Evolutionary conservation across 2,797 vertebrate genomes (phyloP).

Genomic region (Diceros bicornis): DNA sequence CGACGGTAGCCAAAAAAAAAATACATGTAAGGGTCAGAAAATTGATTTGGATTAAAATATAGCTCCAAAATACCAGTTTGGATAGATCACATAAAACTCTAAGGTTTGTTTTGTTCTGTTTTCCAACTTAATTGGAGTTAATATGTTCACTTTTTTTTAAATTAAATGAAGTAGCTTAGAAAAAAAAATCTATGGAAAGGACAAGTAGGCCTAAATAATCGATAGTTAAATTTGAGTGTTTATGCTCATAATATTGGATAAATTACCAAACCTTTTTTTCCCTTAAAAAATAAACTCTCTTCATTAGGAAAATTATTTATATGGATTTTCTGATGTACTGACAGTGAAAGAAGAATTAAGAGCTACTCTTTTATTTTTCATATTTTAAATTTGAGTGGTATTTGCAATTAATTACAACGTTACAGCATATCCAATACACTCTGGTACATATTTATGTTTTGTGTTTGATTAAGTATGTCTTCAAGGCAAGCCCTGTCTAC

Average conservation of each 20-base stretch:
- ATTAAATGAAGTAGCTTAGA: not conserved
- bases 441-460: not conserved
- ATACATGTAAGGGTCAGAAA: not conserved
- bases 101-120: not conserved
- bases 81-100: not conserved
- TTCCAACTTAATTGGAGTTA: not conserved
- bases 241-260: not conserved
- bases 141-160: not conserved
- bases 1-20: not conserved
- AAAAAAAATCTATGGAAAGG: constrained; percentile 18
- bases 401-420: not conserved
- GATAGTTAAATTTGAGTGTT: not conserved
- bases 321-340: not conserved
- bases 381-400: not conserved
- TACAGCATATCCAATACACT: not conserved
- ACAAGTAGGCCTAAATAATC: not conserved
- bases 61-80: not conserved
- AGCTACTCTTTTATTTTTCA: not conserved
- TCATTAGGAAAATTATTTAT: constrained; percentile 45
- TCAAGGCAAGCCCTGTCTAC: not conserved
- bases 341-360: not conserved
- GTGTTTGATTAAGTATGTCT: not conserved
- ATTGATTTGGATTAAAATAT: not conserved
- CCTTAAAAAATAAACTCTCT: not conserved
- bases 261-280: not conserved